These are phyloP conservation scores for Percopsis omiscomaycus DNA, from an alignment of 2,797 vertebrate genomes.

Conservation along the genomic window DNA sequence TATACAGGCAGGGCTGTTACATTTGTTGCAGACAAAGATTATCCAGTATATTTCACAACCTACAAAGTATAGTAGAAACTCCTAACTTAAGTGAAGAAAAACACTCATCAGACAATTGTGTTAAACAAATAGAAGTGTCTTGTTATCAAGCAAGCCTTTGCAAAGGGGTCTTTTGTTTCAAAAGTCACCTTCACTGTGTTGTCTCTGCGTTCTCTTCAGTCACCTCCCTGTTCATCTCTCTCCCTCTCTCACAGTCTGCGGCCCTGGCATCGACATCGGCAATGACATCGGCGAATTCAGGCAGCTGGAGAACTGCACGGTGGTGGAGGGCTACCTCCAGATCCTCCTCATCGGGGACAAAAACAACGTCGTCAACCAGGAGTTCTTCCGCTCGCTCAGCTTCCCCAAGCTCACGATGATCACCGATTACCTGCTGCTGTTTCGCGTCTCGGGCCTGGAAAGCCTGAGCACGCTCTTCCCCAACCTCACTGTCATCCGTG, in stretches of 20 bases:
- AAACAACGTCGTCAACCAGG: slow-evolving; percentile 78
- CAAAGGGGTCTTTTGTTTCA: no score
- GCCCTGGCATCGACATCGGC: slow-evolving; percentile 92
- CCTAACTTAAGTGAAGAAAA: no score
- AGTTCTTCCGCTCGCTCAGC: slow-evolving; percentile 89
- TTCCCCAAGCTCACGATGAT: slow-evolving; percentile 97
- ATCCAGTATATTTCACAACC: no score
- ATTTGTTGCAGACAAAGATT: neutral
- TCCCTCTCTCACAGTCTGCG: slow-evolving; percentile 82
- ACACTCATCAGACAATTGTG: no score
- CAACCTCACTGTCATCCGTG: slow-evolving; percentile 94
- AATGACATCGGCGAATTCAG: slow-evolving; percentile 91
- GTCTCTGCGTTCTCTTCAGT: neutral
- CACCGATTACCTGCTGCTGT: slow-evolving; percentile 95
- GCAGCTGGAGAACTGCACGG: slow-evolving; percentile 94
- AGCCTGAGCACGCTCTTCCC: slow-evolving; percentile 96
- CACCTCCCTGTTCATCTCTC: neutral
- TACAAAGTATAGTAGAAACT: no score
- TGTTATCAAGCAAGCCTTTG: no score
- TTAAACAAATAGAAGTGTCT: no score
- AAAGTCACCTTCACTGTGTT: no score
- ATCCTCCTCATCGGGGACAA: slow-evolving; percentile 95
- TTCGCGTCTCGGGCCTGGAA: slow-evolving; percentile 94
- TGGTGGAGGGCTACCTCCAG: slow-evolving; percentile 95
- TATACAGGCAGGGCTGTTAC: neutral